Base-by-base conservation (phyloP, 2,113 vertebrate genomes). In the Dipodomys merriami region DNA sequence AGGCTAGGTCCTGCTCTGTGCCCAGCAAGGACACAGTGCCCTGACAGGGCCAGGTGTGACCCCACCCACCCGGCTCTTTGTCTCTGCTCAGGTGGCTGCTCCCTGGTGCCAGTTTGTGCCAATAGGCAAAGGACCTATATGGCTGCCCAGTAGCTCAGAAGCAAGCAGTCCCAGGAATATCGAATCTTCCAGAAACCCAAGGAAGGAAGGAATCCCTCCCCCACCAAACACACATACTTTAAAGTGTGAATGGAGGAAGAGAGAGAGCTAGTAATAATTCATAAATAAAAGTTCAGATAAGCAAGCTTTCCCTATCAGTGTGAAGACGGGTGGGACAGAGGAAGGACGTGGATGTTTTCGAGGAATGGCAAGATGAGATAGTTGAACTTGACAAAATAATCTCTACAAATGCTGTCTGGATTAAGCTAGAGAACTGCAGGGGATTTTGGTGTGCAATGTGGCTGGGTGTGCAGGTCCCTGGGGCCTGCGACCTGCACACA, bases 361-460 rank as follows among this genome's bases (percentile, higher is more conserved):
- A 7, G 10, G 33, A 25, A 77, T 93, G 67, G 12, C 10, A 7
- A 62, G 49, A 44, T 1, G 2, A 22, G n/a, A 46, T 25, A 22
- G 23, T 7, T 22, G 74, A 60, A 25, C 20, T 16, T 79, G 35
- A 49, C 18, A 5, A 49, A 20, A 15, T 9, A 30, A 1, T 11
- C 4, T 30, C 57, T 8, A 19, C 10, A 46, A 23, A 8, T 0
- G 8, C 22, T 19, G 10, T 20, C 30, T 53, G 30, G 6, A 25
- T 22, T 57, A 3, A 3, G 1, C 2, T 12, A 27, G 67, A 30
- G 25, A 1, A 1, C 0, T 1, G 0, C 1, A 27, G 60, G 23
- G 15, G 79, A 27, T 2, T 6, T 39, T 8, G 1, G 2, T 25
- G 65, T 15, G 1, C 4, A 19, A 25, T 2, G 19, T 18, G 64